Conservation (phyloP, 2,113 vertebrate genomes). For the Proteles cristata region DNA sequence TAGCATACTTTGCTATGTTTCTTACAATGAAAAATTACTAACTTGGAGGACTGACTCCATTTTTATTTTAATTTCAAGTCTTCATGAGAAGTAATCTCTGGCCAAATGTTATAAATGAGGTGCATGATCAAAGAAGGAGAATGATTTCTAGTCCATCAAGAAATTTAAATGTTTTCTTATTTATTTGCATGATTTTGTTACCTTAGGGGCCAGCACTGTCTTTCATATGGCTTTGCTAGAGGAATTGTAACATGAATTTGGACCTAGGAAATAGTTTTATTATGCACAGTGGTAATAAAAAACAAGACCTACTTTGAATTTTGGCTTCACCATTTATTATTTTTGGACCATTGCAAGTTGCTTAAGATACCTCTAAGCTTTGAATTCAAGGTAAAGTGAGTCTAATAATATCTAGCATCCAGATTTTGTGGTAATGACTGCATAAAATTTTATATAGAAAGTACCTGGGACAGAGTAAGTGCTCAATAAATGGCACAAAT, state of each 20-base stretch:
- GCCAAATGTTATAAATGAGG: background rate
- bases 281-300: background rate
- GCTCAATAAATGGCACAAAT: background rate
- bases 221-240: background rate
- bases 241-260: background rate
- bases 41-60: background rate
- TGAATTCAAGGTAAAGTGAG: background rate
- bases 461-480: background rate
- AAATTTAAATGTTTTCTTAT: background rate
- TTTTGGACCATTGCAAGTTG: background rate
- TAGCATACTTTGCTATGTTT: background rate
- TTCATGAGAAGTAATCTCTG: background rate
- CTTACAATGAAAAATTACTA: background rate
- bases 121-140: background rate
- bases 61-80: constrained; percentile 12
- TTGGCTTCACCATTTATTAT: background rate
- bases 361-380: background rate
- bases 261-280: background rate
- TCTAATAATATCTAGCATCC: background rate
- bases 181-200: background rate
- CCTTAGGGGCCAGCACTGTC: background rate
- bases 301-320: background rate
- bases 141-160: background rate
- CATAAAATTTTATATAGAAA: background rate
- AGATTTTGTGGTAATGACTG: background rate